A percentile compares a stretch with the other conserved stretches of the same genome.
Conservation (phyloP, 2,797 vertebrate genomes). For the Sarcoramphus papa region DNA sequence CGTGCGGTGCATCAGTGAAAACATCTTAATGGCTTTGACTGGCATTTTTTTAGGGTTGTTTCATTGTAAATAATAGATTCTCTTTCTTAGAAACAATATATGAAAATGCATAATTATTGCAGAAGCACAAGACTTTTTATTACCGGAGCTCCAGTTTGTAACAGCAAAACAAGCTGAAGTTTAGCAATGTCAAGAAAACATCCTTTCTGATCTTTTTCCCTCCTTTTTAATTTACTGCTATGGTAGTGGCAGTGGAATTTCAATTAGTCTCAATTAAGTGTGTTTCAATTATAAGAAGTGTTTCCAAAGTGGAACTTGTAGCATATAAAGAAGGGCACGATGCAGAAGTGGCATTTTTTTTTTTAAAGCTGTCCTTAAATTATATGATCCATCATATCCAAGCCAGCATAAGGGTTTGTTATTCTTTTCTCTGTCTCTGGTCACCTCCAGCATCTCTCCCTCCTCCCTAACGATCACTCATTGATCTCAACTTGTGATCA, state of each 20-base stretch:
- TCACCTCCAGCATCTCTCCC: constrained; percentile 66
- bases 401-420: background rate
- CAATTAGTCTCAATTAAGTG: constrained; percentile 39
- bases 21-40: constrained; percentile 48
- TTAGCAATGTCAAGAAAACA: background rate
- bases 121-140: background rate
- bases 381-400: background rate
- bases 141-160: background rate
- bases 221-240: constrained; percentile 5
- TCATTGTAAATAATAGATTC: constrained; percentile 1
- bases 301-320: constrained; percentile 23
- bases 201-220: background rate
- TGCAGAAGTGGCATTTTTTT: background rate
- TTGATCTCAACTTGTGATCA: constrained; percentile 86
- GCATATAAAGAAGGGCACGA: background rate
- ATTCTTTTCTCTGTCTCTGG: constrained; percentile 50
- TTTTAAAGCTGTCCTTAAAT: background rate
- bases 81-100: background rate
- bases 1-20: constrained; percentile 42
- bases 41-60: constrained; percentile 38
- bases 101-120: constrained; percentile 31
- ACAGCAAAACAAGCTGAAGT: background rate
- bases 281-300: constrained; percentile 37
- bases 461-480: constrained; percentile 79
- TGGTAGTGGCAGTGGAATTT: constrained; percentile 16